These are phyloP conservation scores for Acropora tenuis DNA, from an alignment of 64 coral and sea anemone species.

Conservation along the genomic window DNA sequence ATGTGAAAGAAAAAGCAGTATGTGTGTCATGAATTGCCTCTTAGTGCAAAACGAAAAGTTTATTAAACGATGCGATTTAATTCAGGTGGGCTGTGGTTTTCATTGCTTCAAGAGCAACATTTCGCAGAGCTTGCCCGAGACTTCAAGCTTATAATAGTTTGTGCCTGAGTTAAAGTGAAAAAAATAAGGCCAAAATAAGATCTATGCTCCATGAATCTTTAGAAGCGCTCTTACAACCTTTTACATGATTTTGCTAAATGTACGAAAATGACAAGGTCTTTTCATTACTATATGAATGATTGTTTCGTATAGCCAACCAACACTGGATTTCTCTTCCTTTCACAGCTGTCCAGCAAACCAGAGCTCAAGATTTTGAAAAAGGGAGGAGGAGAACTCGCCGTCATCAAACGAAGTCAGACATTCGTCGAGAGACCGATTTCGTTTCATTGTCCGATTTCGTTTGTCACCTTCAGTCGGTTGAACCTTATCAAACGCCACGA, in stretches of 20 bases:
- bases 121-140: no score
- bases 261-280: slow-evolving; percentile 6
- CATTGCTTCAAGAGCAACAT: no score
- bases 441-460: slow-evolving; percentile 89
- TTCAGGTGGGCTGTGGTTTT: no score
- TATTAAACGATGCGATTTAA: no score
- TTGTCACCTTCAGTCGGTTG: slow-evolving; percentile 84
- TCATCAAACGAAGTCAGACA: slow-evolving; percentile 70
- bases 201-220: no score
- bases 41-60: neutral
- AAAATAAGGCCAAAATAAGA: no score
- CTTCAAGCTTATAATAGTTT: no score
- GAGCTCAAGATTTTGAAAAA: slow-evolving; percentile 83
- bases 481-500: slow-evolving; percentile 74
- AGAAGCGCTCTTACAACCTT: neutral
- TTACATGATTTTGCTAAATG: neutral
- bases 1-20: neutral
- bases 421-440: slow-evolving; percentile 84
- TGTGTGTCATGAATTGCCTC: neutral
- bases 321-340: slow-evolving; percentile 29
- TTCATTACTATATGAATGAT: neutral
- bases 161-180: neutral
- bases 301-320: neutral
- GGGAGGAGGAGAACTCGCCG: slow-evolving; percentile 65
- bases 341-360: slow-evolving; percentile 88